These are phyloP conservation scores for Diploscapter pachys DNA, from an alignment of 1,140 invertebrate species.

Conservation along the genomic window DNA sequence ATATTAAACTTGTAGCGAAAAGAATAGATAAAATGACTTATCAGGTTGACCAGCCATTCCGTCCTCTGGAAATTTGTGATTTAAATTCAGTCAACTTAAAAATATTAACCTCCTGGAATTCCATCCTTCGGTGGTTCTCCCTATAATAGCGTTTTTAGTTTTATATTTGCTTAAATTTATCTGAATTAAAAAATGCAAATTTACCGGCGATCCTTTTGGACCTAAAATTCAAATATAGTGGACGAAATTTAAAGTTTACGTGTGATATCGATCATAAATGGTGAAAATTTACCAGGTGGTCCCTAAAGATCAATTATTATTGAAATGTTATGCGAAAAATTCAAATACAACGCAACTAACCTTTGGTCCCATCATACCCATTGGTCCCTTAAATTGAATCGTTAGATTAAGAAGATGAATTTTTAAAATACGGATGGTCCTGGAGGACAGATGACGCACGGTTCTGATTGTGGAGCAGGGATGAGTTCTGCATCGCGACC, in stretches of 20 bases:
- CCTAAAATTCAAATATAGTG: constrained; percentile 24
- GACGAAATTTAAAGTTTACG: too few relatives aligned
- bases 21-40: too few relatives aligned
- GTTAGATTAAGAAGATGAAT: neutral
- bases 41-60: constrained; percentile 54
- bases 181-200: too few relatives aligned
- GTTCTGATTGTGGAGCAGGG: constrained; percentile 45
- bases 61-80: constrained; percentile 6
- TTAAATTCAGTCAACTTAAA: too few relatives aligned
- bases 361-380: constrained; percentile 47
- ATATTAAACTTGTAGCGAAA: too few relatives aligned
- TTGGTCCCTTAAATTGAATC: constrained; percentile 48
- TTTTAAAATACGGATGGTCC: constrained; percentile 44
- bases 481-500: constrained; percentile 44
- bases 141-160: too few relatives aligned
- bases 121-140: constrained; percentile 45
- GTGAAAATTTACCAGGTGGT: too few relatives aligned
- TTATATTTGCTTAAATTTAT: too few relatives aligned
- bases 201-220: constrained; percentile 31
- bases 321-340: too few relatives aligned
- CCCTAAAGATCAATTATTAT: too few relatives aligned
- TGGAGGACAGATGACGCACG: constrained; percentile 56
- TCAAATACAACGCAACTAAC: constrained; percentile 13
- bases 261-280: too few relatives aligned
- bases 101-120: constrained; percentile 10